Evolutionary conservation across 2,113 vertebrate genomes (phyloP), one percentile per base, ranked within the genome.

Genomic region (Syrrhaptes paradoxus): DNA sequence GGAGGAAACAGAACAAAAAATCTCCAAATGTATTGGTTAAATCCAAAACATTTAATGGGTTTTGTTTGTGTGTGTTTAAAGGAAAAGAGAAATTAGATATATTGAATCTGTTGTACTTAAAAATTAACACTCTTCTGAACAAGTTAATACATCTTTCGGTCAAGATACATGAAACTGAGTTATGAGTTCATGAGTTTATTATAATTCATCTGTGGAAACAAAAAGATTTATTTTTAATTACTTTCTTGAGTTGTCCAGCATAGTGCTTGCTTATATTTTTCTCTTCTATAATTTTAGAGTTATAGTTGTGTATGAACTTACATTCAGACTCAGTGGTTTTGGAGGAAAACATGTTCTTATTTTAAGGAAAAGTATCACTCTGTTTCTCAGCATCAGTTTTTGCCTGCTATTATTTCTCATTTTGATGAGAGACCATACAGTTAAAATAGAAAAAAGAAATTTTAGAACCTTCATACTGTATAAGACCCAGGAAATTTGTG

Each of bases 191-290:
- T 0, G 2, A 24, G 25, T 67, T 79, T 87, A 17, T 91, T 86
- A 70, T 77, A 77, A 58, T 77, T 41, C 4, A 3, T 5, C 51
- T 2, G 0, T 74, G 20, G 43, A 71, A 86, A 51, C 11, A 90
- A 59, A 76, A 75, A 79, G 13, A 80, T 83, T 87, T 95, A 58
- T 80, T 76, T 83, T 61, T 67, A 74, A 95, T 95, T 92, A 57
- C 26, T 52, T 72, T 90, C 25, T 81, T 79, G 58, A 91, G 66
- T 71, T 0, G 2, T 67, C 67, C 59, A 58, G 26, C 21, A 52
- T 52, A 81, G 90, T 38, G 1, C 36, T 91, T 89, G 22, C 34
- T 49, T 80, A 7, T 73, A 21, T 67, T 95, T 87, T 85, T 51
- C 22, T 89, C 11, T 76, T 88, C 61, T 46, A 10, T 61, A 67